Evolutionary conservation across 1,140 invertebrate species (phyloP), one percentile per base, ranked within the genome.

Genomic region (Pseudomyrmex flavicornis): DNA sequence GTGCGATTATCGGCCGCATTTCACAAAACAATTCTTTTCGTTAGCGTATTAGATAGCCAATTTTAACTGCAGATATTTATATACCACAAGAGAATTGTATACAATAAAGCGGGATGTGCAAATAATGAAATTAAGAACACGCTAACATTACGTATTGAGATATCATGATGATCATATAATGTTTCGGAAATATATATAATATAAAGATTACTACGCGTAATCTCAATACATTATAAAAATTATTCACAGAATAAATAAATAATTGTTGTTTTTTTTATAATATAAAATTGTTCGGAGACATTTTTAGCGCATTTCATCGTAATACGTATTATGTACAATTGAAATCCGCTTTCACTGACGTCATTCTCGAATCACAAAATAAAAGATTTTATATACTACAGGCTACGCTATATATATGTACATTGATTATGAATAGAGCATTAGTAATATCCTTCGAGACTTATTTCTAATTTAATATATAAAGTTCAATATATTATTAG

Each of bases 391-490:
- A 76, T 79, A 88, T 76, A 80, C 85, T 90, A 88, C 7, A 85
- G 65, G 74, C 83, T 88, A 87, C 87, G 83, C 63, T 66, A 73
- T 65, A 76, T 88, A 63, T 91, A 92, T 91, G 68, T 92, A 92
- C 90, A 91, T 82, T 87, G 86, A 87, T 88, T 82, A 85, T 85
- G 76, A 77, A 84, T 65, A 80, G 85, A 83, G 76, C 79, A 70
- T 66, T 70, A 58, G 48, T 77, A 90, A 85, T 88, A 90, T 87
- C 82, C 85, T 88, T 63, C 58, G 56, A 77, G 70, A 88, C 59
- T 87, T 88, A 86, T 58, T 76, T 70, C 13, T 85, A 85, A 26
- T 82, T 84, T 54, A 20, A 20, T 46, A 13, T 22, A 61, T 50
- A 22, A 35, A 75, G 61, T 65, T 74, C 68, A 79, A 79, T 88